Base-by-base conservation (phyloP, 1,140 invertebrate species). In the Campoletis sonorensis region DNA sequence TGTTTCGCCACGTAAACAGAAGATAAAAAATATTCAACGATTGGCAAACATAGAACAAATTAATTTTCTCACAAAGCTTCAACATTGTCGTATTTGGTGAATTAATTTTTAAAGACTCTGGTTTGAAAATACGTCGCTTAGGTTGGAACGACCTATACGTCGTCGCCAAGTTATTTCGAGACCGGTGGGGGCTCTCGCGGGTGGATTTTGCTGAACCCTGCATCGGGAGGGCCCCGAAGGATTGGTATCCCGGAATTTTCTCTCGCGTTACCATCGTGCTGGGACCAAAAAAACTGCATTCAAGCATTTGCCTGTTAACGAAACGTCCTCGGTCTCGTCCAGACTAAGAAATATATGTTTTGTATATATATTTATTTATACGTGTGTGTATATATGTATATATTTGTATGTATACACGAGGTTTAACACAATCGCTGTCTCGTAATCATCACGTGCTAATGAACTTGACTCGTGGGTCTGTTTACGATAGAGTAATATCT, bases 401-500 rank as follows among this genome's bases (percentile, higher is more conserved):
- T 27, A 67, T 67, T n/a, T 27, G 18, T 26, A 7, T 67, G 23
- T 67, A 67, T 67, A 67, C 13, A 67, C 61, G 21, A 15, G 21
- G 8, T 45, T 45, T 45, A 27, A 67, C 23, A 67, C 23, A 67
- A 67, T 67, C 61, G 10, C 23, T 67, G 21, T n/a, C 21, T 23
- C 61, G 61, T 67, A 23, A 67, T 67, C 61, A 27, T 67, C 61
- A 67, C 61, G 61, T 67, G 61, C 61, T 67, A 67, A 67, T 67
- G 61, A 67, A 67, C 61, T 67, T 67, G 61, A 67, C 61, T 27
- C 21, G 61, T 67, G 23, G 61, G 5, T 67, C 61, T 67, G 61
- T 67, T 67, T 67, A 67, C 61, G 61, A 67, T 67, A 67, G 61
- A 67, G 61, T 67, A 58, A 58, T 58, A 67, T 67, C 61, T 67